Evolutionary conservation across 2,888 invertebrate genomes (phyloP).

Genomic region (Rhagium mordax): DNA sequence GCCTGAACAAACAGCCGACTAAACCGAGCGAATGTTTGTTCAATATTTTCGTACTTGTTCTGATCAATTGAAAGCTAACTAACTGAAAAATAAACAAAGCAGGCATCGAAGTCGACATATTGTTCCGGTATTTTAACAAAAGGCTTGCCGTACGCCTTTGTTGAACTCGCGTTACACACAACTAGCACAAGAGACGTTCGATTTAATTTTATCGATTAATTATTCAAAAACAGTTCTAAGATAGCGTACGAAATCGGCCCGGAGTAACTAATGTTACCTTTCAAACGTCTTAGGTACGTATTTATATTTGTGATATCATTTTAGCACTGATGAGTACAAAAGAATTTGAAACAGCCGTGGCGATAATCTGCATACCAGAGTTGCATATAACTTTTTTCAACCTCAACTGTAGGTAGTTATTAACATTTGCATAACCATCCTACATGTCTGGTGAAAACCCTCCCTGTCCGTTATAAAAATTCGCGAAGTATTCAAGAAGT

Average conservation of each 20-base stretch:
- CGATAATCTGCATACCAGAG: no score
- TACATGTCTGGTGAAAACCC: not conserved
- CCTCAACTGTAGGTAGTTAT: not conserved
- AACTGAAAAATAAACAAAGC: slow-evolving; percentile 26
- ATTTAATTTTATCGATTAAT: slow-evolving; percentile 16
- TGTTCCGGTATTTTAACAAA: slow-evolving; percentile 27
- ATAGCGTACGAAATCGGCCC: not conserved
- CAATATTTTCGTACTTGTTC: slow-evolving; percentile 7
- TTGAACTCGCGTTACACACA: slow-evolving; percentile 11
- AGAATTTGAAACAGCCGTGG: no score
- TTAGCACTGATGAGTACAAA: no score
- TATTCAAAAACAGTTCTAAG: slow-evolving; percentile 1
- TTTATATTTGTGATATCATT: no score
- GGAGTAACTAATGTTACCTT: no score
- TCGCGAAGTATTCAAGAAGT: slow-evolving; percentile 23
- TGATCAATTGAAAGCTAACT: slow-evolving; percentile 12
- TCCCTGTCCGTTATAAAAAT: slow-evolving; percentile 26
- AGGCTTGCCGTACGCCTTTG: slow-evolving; percentile 9
- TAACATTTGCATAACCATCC: not conserved
- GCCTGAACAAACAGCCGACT: no score
- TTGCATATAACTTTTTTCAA: not conserved
- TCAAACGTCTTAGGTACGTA: no score
- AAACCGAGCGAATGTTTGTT: not conserved
- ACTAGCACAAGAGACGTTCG: slow-evolving; percentile 7
- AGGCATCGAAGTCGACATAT: slow-evolving; percentile 17